Base-by-base conservation (phyloP, 2,113 vertebrate genomes). In the Synodontis membranacea region DNA sequence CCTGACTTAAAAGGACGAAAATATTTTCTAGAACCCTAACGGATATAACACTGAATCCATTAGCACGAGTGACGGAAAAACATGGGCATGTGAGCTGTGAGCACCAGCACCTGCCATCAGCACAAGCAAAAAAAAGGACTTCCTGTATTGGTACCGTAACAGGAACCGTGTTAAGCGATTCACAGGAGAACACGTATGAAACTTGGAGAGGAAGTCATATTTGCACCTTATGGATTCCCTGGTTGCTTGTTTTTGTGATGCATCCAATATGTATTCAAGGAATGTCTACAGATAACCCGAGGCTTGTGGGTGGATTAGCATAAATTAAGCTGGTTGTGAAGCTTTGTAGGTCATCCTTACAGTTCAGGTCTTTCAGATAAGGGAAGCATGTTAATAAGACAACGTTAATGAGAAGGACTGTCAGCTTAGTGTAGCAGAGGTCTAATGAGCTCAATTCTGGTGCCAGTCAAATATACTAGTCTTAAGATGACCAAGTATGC, bases 1-100 rank as follows among this genome's bases (percentile, higher is more conserved):
- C 89, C 91, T 93, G 93, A 92, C 93, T 91, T 93, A 93, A 94
- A 92, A 91, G 92, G 93, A 90, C 88, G 91, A 94, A 94, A 93
- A n/a, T n/a, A n/a, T n/a, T n/a, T n/a, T n/a, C n/a, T n/a, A n/a
- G n/a, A 93, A 90, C 91, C 90, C 90, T 92, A 93, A 93, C 91
- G 89, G 90, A 90, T 92, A 91, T 86, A 94, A 92, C 93, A 92
- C 88, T 88, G 89, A 90, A 91, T 91, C 89, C 91, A 92, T 87
- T 88, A 66, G 70, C 70, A 44, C 2, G 6, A 83, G 75, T 72
- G 37, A 60, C 86, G 72, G 17, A 86, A n/a, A 86, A 60, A 74
- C 39, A n/a, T 76, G 25, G 42, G 44, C 78, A 52, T 34, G 34
- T 48, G 25, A 5, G 34, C 42, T 82, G 66, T 81, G 82, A 82